Evolutionary conservation across 2,888 invertebrate genomes (phyloP).

Genomic region (Sturmia bella): DNA sequence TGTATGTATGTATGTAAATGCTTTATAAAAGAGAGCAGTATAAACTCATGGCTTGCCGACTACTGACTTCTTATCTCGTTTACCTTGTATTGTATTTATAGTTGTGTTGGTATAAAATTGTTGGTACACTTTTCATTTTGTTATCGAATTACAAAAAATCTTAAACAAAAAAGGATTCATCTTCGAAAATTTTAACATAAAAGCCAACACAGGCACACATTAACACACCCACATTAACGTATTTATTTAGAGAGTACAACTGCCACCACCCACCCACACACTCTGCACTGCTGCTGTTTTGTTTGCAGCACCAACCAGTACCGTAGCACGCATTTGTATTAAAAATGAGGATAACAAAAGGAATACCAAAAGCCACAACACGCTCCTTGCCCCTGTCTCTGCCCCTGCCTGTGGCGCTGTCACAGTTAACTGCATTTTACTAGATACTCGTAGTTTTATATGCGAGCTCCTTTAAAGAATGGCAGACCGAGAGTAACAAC

Average conservation of each 20-base stretch:
- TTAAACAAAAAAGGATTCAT: conserved; percentile 68
- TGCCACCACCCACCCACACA: conserved; percentile 12
- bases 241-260: conserved; percentile 12
- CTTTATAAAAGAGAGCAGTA: conserved; percentile 9
- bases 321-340: conserved; percentile 51
- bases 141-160: conserved; percentile 61
- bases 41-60: conserved; percentile 21
- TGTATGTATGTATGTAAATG: not conserved
- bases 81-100: conserved; percentile 57
- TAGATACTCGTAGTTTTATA: conserved; percentile 4
- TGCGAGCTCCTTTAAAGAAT: conserved; percentile 2
- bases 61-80: conserved; percentile 56
- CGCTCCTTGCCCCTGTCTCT: not conserved
- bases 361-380: conserved; percentile 1
- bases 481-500: not conserved
- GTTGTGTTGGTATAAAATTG: conserved; percentile 27
- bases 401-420: not conserved
- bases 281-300: not conserved
- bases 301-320: too few species aligned
- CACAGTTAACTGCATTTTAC: conserved; percentile 26
- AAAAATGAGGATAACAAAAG: conserved; percentile 50
- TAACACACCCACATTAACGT: conserved; percentile 17
- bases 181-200: conserved; percentile 49
- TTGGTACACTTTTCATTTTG: conserved; percentile 68
- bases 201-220: not conserved